Base-by-base conservation (phyloP, 2,888 invertebrate species). In the Macrophya annulata region DNA sequence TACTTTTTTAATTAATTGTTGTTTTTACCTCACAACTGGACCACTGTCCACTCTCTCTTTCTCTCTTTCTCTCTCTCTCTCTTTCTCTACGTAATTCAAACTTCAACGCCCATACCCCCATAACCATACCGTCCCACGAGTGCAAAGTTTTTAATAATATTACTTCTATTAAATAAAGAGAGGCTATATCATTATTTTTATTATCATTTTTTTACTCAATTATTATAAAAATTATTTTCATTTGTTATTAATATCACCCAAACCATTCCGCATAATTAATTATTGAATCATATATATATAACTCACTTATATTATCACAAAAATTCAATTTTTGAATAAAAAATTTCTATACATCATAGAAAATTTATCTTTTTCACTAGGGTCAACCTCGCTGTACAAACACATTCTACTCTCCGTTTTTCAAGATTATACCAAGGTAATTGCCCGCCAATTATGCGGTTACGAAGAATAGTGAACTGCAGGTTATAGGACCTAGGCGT, bases 1-100 rank as follows among this genome's bases (percentile, higher is more conserved):
- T 92, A 91, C 91, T 92, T 92, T 92, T 93, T 93, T 92, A 93
- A 93, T 93, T 93, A 93, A 93, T 93, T 91, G 91, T 89, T 91
- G 89, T 88, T 90, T 82, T 84, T 59, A 51, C 68, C 48, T 40
- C 45, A 17, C 40, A 81, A 40, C 81, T 59, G n/a, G 81, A 40
- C 59, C 59, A 81, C n/a, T 81, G 81, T 59, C 62, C 81, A 81
- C n/a, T 81, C 37, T 65, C 48, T 55, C 45, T 81, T 62, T 4
- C 31, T 31, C 31, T 31, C 31, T 31, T 3, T 31, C 31, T 31
- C 31, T 31, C 31, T 31, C 31, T 31, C 3, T 31, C 31, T 31
- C 31, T 31, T 31, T 31, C 31, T 31, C 31, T 31, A 31, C 31
- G 40, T 43, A 51, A 51, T 74, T 45, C 76, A 45, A 86, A 84